These are phyloP conservation scores for Clarias magur DNA, from an alignment of 2,113 vertebrate genomes.

Conservation along the genomic window DNA sequence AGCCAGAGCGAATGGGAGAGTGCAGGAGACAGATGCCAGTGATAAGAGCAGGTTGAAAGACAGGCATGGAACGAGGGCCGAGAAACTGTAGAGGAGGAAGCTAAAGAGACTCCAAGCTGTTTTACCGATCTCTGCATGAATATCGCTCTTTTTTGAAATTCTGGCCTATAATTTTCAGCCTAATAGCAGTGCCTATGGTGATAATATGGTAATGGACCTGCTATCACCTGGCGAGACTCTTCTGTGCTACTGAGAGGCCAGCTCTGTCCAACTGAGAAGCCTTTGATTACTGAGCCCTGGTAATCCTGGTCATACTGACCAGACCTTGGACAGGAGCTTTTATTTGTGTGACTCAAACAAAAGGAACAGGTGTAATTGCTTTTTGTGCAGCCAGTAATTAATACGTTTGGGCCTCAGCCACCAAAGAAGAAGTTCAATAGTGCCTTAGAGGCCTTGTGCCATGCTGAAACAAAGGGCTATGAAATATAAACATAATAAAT, in stretches of 20 bases:
- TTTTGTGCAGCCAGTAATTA: constrained; percentile 47
- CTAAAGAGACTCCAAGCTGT: constrained; percentile 47
- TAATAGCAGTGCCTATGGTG: constrained; percentile 60
- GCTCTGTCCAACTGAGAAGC: constrained; percentile 49
- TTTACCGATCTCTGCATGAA: constrained; percentile 54
- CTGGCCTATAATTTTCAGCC: constrained; percentile 56
- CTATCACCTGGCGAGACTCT: constrained; percentile 52
- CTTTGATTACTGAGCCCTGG: constrained; percentile 55
- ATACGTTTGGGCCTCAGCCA: constrained; percentile 25
- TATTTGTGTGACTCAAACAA: constrained; percentile 45
- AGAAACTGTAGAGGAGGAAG: constrained; percentile 23
- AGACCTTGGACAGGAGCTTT: constrained; percentile 39
- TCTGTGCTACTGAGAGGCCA: constrained; percentile 40
- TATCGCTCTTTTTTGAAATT: constrained; percentile 39
- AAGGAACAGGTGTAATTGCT: constrained; percentile 59
- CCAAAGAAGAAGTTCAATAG: constrained; percentile 37
- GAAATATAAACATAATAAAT: constrained; percentile 31
- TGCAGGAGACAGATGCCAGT: background rate
- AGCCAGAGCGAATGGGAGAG: background rate
- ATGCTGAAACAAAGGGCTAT: constrained; percentile 13
- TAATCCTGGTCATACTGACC: constrained; percentile 53
- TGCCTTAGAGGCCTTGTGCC: constrained; percentile 15
- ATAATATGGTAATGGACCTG: constrained; percentile 61
- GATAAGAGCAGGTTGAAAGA: constrained; percentile 1
- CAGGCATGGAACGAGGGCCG: background rate